phyloP scores from a whole-genome alignment of 2,888 invertebrate genomes.

The Protula sp. region DNA sequence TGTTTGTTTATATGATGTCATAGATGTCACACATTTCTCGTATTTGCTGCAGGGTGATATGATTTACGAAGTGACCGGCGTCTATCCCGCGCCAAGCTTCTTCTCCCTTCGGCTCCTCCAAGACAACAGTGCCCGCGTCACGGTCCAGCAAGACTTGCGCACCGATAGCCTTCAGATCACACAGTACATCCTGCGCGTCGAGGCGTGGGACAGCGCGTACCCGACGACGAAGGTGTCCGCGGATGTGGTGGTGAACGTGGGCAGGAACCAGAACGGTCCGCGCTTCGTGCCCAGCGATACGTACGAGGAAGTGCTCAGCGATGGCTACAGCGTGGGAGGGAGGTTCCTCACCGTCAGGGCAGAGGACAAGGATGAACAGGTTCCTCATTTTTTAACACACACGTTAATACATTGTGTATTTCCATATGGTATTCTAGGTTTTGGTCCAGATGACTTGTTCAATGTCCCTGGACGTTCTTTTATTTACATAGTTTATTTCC shows the following conservation, averaged over 20 bases:
- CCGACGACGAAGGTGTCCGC: conserved; percentile 27
- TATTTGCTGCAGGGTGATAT: conserved; percentile 16
- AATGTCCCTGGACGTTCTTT: no score
- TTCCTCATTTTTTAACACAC: not conserved
- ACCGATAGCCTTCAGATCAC: conserved; percentile 19
- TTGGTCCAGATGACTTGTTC: no score
- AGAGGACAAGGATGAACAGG: conserved; percentile 13
- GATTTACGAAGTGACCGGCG: conserved; percentile 26
- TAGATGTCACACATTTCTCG: not conserved
- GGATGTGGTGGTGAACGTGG: conserved; percentile 30
- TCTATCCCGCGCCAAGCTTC: conserved; percentile 31
- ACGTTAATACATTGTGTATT: not conserved
- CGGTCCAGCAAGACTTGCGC: conserved; percentile 8
- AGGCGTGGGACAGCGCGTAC: conserved; percentile 33
- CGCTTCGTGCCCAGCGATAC: conserved; percentile 25
- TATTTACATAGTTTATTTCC: no score
- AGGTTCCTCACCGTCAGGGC: conserved; percentile 16
- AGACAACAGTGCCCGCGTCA: conserved; percentile 14
- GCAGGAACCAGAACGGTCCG: conserved; percentile 36
- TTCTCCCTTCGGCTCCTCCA: conserved; percentile 22
- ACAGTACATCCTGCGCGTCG: conserved; percentile 23
- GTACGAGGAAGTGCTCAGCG: conserved; percentile 17
- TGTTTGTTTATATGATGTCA: not conserved
- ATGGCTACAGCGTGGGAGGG: conserved; percentile 17
- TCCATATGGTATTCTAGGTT: not conserved